Evolutionary conservation across 2,797 vertebrate genomes (phyloP).

Genomic region (Lycodopsis pacificus): DNA sequence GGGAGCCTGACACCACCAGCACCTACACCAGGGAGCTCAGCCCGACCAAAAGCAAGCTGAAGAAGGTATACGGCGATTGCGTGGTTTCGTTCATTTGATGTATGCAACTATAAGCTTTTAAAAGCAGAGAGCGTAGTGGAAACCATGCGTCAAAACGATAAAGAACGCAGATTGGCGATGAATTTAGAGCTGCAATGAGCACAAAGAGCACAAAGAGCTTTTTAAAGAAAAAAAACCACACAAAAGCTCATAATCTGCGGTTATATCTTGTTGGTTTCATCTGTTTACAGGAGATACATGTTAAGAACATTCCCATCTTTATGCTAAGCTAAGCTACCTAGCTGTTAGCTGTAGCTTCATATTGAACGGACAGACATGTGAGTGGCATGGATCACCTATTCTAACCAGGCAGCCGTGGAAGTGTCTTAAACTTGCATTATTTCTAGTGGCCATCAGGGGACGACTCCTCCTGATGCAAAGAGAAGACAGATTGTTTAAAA

Average conservation of each 20-base stretch:
- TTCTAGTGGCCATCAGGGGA: not conserved
- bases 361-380: too few species aligned
- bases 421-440: not conserved
- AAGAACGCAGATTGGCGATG: not conserved
- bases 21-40: slow-evolving; percentile 79
- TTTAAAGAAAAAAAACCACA: too few species aligned
- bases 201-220: not conserved
- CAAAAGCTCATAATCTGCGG: too few species aligned
- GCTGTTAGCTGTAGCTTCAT: too few species aligned
- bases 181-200: not conserved
- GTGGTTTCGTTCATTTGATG: not conserved
- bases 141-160: not conserved
- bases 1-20: slow-evolving; percentile 72
- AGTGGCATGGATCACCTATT: too few species aligned
- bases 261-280: too few species aligned
- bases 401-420: not conserved
- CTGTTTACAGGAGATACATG: too few species aligned
- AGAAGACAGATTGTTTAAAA: too few species aligned
- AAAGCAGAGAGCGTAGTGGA: not conserved
- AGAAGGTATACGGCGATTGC: slow-evolving; percentile 79
- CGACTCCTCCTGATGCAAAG: not conserved
- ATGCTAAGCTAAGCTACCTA: too few species aligned
- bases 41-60: slow-evolving; percentile 78
- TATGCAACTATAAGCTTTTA: not conserved
- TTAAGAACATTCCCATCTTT: too few species aligned